Conservation (phyloP, 1,140 invertebrate species). For the Macrobrachium rosenbergii region DNA sequence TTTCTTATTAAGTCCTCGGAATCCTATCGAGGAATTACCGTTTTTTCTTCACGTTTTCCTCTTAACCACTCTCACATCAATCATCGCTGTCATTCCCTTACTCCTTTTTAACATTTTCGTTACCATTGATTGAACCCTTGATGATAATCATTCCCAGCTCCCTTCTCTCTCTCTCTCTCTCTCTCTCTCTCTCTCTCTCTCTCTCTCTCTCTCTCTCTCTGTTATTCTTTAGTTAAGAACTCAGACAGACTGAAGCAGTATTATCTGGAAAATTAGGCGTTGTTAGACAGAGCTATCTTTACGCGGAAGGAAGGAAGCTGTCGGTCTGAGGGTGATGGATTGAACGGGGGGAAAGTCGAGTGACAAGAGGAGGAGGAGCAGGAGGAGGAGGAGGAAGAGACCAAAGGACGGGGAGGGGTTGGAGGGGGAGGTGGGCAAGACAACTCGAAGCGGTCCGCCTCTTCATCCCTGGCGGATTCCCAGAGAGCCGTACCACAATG, state of each 20-base stretch:
- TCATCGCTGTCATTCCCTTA: not conserved
- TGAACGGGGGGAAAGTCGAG: not conserved
- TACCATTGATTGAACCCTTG: not conserved
- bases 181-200: conserved; percentile 12
- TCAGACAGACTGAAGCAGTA: conserved; percentile 23
- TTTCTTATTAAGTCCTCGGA: too few species aligned
- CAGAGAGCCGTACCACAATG: too few species aligned
- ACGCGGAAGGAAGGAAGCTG: conserved; percentile 37
- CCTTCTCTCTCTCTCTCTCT: not conserved
- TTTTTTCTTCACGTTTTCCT: too few species aligned
- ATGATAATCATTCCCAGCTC: not conserved
- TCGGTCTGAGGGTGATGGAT: conserved; percentile 1
- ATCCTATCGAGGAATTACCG: not conserved
- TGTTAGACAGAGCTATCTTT: conserved; percentile 33
- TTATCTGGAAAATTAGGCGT: conserved; percentile 45
- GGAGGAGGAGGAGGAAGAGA: too few species aligned
- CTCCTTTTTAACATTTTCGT: too few species aligned
- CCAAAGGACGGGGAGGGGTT: too few species aligned
- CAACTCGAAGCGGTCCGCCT: too few species aligned
- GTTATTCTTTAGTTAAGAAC: not conserved
- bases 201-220: conserved; percentile 10
- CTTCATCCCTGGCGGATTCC: too few species aligned
- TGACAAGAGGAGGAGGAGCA: too few species aligned
- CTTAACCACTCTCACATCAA: not conserved
- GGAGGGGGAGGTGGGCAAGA: too few species aligned